These are phyloP conservation scores for Recurvirostra avosetta DNA, from an alignment of 2,113 vertebrate genomes.

Conservation along the genomic window DNA sequence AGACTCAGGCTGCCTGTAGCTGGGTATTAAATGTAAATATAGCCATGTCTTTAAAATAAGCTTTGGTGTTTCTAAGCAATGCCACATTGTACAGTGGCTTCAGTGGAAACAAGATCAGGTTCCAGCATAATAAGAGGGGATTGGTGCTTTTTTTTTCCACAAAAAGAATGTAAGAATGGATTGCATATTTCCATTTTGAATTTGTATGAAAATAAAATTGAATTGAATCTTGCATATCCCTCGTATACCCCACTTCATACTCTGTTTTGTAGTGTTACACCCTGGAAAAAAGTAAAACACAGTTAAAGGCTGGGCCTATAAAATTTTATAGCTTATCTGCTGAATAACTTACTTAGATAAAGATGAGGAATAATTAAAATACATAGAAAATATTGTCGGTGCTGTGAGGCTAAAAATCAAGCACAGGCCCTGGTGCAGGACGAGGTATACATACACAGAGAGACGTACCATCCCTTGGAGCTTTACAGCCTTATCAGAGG, in stretches of 20 bases:
- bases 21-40: not conserved
- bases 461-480: not conserved
- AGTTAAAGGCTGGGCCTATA: not conserved
- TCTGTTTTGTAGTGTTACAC: not conserved
- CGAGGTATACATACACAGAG: not conserved
- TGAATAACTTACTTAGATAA: not conserved
- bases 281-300: not conserved
- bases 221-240: not conserved
- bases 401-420: not conserved
- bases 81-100: not conserved
- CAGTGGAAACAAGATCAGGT: not conserved
- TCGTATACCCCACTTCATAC: not conserved
- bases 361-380: too few relatives aligned
- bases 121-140: not conserved
- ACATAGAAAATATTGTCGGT: not conserved
- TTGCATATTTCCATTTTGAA: not conserved
- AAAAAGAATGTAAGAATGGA: not conserved
- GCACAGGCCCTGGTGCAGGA: not conserved
- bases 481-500: not conserved
- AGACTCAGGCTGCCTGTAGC: not conserved
- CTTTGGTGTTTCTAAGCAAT: not conserved
- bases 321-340: not conserved
- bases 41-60: not conserved
- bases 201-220: not conserved
- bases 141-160: not conserved